phyloP scores from a whole-genome alignment of 1,140 invertebrate genomes.

The Brachystomella parvula region DNA sequence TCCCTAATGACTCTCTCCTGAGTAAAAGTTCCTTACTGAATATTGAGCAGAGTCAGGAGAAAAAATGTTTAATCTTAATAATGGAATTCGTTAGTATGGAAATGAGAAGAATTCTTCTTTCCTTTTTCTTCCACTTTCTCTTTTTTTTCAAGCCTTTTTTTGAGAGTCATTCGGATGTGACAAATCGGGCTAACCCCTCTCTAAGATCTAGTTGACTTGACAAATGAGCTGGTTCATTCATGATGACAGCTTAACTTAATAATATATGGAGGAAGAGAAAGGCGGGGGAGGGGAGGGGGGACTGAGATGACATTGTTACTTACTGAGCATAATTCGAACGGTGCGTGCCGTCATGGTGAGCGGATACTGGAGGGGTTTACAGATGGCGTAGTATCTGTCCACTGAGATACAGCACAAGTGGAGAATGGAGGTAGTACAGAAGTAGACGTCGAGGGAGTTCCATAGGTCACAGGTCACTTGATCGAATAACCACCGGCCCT shows the following conservation, averaged over 20 bases:
- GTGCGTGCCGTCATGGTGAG: slow-evolving; percentile 73
- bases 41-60: too few relatives aligned
- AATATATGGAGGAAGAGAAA: too few relatives aligned
- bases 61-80: not conserved
- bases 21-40: too few relatives aligned
- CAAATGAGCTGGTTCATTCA: too few relatives aligned
- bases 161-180: too few relatives aligned
- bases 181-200: too few relatives aligned
- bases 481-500: slow-evolving; percentile 74
- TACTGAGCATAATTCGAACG: slow-evolving; percentile 65
- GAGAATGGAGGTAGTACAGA: slow-evolving; percentile 78
- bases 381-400: slow-evolving; percentile 84
- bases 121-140: too few relatives aligned
- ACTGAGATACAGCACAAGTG: slow-evolving; percentile 92
- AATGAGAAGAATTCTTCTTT: not conserved
- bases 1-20: slow-evolving; percentile 1
- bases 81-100: not conserved
- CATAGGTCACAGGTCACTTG: slow-evolving; percentile 85
- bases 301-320: slow-evolving; percentile 20
- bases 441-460: slow-evolving; percentile 91
- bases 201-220: too few relatives aligned
- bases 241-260: too few relatives aligned
- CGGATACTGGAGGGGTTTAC: slow-evolving; percentile 77
- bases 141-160: too few relatives aligned
- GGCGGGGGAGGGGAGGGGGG: not conserved